These are phyloP conservation scores for Helarctos malayanus DNA, from an alignment of 2,797 vertebrate species.

Conservation along the genomic window DNA sequence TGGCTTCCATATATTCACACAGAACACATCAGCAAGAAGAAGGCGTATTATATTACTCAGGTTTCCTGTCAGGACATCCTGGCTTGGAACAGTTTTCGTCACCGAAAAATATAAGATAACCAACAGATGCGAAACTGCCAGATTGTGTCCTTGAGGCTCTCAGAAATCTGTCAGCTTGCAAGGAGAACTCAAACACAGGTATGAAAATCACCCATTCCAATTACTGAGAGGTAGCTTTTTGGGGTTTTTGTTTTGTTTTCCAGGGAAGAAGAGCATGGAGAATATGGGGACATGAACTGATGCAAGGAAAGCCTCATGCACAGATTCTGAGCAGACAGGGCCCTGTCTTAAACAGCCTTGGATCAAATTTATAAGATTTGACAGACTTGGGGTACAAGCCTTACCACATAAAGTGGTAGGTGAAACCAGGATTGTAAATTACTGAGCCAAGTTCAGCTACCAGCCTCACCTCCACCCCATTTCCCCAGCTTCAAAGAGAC, in stretches of 20 bases:
- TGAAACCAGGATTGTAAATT: neutral
- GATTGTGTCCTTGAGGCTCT: constrained; percentile 31
- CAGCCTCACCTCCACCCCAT: neutral
- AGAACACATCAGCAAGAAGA: constrained; percentile 54
- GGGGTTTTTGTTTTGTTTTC: neutral
- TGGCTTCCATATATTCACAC: constrained; percentile 5
- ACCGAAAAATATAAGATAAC: constrained; percentile 62
- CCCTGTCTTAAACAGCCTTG: neutral
- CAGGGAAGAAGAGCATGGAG: neutral
- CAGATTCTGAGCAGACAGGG: neutral
- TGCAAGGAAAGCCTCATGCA: neutral
- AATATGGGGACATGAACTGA: neutral
- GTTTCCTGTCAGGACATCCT: constrained; percentile 80
- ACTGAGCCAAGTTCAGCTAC: neutral
- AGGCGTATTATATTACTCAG: constrained; percentile 2
- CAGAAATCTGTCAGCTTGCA: constrained; percentile 49
- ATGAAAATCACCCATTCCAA: constrained; percentile 17
- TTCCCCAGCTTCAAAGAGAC: constrained; percentile 18
- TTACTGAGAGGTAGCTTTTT: neutral
- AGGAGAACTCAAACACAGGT: constrained; percentile 30
- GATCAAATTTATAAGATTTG: constrained; percentile 51
- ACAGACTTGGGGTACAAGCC: neutral
- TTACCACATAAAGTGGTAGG: neutral
- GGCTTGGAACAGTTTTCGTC: constrained; percentile 59
- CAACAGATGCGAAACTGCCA: constrained; percentile 13